Evolutionary conservation across 2,113 vertebrate genomes (phyloP).

Genomic region (Cebus imitator): DNA sequence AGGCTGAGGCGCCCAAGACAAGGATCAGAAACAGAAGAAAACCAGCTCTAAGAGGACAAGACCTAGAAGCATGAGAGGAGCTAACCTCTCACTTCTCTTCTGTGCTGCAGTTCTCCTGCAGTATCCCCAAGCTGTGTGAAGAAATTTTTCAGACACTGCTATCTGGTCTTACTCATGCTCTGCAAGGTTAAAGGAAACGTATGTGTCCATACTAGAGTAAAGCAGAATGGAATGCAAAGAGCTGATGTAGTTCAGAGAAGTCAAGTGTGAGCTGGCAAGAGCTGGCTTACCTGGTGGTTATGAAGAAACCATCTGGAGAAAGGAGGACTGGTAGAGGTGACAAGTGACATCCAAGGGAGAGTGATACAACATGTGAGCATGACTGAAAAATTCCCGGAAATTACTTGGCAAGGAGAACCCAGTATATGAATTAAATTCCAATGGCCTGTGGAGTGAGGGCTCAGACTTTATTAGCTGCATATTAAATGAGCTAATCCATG

Average conservation of each 20-base stretch:
- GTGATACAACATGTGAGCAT: neutral
- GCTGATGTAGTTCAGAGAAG: neutral
- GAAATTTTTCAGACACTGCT: conserved; percentile 5
- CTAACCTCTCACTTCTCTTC: neutral
- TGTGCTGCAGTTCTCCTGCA: neutral
- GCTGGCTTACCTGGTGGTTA: neutral
- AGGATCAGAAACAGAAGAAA: neutral
- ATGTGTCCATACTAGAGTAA: neutral
- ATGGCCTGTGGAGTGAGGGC: neutral
- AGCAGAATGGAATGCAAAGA: neutral
- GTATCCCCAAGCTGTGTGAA: neutral
- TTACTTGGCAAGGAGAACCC: neutral
- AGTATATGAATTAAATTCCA: conserved; percentile 25
- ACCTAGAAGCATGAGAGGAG: neutral
- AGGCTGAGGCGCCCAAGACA: neutral
- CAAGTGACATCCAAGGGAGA: neutral
- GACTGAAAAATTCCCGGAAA: neutral
- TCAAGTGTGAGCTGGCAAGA: neutral
- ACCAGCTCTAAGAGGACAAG: neutral
- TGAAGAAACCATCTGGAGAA: neutral
- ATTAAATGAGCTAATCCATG: conserved; percentile 13
- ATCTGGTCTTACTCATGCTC: neutral
- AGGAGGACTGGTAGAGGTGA: neutral
- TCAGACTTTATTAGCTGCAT: neutral
- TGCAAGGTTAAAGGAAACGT: neutral